Base-by-base conservation (phyloP, 1,140 invertebrate species). In the Leptinotarsa undecemlineata region DNA sequence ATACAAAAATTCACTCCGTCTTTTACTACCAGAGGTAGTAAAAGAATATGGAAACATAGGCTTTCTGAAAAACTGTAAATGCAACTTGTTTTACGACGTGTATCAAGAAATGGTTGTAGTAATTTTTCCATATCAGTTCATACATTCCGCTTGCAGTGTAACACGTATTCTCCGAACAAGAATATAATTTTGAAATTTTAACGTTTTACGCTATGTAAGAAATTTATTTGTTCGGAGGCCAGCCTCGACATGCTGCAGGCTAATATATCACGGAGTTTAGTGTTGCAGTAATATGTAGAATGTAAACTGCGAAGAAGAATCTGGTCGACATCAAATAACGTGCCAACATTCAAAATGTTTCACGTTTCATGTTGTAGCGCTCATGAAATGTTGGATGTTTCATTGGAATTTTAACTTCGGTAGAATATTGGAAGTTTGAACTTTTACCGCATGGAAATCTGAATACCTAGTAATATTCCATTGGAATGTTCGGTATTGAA, bases 261-360 rank as follows among this genome's bases (percentile, higher is more conserved):
- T 57, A 57, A 57, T 57, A 57, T 57, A 57, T 57, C 51, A 57
- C 51, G 51, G n/a, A 5, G n/a, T 57, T 57, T 57, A n/a, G 51
- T 57, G 51, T 57, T 57, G 15, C n/a, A 57, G 51, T 57, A 57
- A 57, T 57, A 19, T 57, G 51, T 57, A 17, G 51, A 57, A 57
- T 57, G 51, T 57, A 57, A 57, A 57, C 51, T 57, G 17, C 15
- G 51, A 57, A 57, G 17, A 57, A 57, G 51, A 57, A 57, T 57
- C 51, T 17, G 15, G 51, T 57, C 17, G 51, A 15, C n/a, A 8
- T 57, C 51, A 57, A 57, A 57, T 57, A 57, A 57, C 15, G 15
- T 57, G 51, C 15, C 15, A 57, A 57, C 51, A 17, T 19, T 17
- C n/a, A 57, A 57, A 57, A 14, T 57, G n/a, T 57, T 57, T 57